Conservation (phyloP, 2,797 vertebrate genomes). For the Microctenopoma lineatum region DNA sequence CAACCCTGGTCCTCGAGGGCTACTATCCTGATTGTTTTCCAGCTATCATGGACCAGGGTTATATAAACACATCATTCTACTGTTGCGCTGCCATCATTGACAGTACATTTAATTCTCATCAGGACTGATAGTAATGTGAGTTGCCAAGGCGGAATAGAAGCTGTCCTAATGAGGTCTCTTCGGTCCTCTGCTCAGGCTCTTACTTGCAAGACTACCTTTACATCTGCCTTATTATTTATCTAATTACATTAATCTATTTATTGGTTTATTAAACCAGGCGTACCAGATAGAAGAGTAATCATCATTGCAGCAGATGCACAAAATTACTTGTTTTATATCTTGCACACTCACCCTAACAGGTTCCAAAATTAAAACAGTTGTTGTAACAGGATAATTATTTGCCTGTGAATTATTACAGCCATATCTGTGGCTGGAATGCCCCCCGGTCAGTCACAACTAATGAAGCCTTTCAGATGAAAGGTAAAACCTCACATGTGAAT, state of each 20-base stretch:
- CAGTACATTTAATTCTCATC: slow-evolving; percentile 25
- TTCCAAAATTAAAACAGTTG: slow-evolving; percentile 16
- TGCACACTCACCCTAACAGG: neutral
- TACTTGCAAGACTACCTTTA: slow-evolving; percentile 18
- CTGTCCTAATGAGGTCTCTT: slow-evolving; percentile 26
- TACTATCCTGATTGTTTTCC: too few relatives aligned
- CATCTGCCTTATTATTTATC: slow-evolving; percentile 18
- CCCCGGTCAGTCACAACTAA: too few relatives aligned
- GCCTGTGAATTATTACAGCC: too few relatives aligned
- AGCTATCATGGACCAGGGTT: too few relatives aligned
- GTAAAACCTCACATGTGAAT: too few relatives aligned
- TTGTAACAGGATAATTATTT: neutral
- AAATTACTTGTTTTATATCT: slow-evolving; percentile 8
- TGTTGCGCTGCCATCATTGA: slow-evolving; percentile 48
- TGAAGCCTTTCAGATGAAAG: too few relatives aligned
- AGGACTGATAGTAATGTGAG: slow-evolving; percentile 25
- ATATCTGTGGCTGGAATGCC: too few relatives aligned
- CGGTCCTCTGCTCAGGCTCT: slow-evolving; percentile 22
- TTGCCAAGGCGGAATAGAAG: slow-evolving; percentile 23
- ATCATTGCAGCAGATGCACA: neutral
- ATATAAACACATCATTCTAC: slow-evolving; percentile 43
- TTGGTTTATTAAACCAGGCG: slow-evolving; percentile 4
- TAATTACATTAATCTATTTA: slow-evolving; percentile 8
- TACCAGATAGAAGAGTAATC: slow-evolving; percentile 2
- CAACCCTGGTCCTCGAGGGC: too few relatives aligned